A percentile compares a stretch with the other conserved stretches of the same genome.
Conservation (phyloP, 1,140 invertebrate genomes). For the Oedothorax gibbosus region DNA sequence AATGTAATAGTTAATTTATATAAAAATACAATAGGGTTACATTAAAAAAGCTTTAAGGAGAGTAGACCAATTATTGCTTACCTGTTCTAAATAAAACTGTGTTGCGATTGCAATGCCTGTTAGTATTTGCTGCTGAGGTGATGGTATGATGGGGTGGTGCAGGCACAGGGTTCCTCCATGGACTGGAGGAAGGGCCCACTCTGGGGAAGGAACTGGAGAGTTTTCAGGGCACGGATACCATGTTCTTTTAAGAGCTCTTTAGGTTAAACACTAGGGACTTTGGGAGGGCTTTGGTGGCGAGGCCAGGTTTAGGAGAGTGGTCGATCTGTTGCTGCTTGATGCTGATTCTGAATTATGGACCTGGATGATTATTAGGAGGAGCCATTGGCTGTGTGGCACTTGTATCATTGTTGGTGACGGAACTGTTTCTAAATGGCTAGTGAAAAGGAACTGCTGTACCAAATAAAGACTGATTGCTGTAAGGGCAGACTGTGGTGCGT, state of each 20-base stretch:
- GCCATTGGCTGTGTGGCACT: constrained; percentile 52
- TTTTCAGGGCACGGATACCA: constrained; percentile 63
- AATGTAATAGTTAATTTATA: too few relatives aligned
- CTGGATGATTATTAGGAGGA: constrained; percentile 29
- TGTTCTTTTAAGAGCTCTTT: constrained; percentile 64
- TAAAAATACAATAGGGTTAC: too few relatives aligned
- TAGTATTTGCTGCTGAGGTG: constrained; percentile 32
- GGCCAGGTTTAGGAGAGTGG: constrained; percentile 33
- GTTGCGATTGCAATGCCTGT: constrained; percentile 22
- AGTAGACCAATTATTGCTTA: not conserved
- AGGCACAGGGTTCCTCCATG: constrained; percentile 38
- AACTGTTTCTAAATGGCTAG: constrained; percentile 51
- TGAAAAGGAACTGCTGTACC: constrained; percentile 59
- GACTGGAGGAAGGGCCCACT: constrained; percentile 41
- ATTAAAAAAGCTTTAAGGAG: too few relatives aligned
- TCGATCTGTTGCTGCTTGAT: constrained; percentile 21
- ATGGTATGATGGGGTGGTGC: constrained; percentile 8
- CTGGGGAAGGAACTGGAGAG: constrained; percentile 54
- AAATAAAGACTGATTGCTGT: constrained; percentile 54
- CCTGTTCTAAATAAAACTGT: constrained; percentile 46
- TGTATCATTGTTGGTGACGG: constrained; percentile 46
- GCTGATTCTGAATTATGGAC: constrained; percentile 7
- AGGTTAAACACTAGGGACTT: constrained; percentile 63
- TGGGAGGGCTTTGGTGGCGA: constrained; percentile 38
- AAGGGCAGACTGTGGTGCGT: constrained; percentile 57